phyloP scores from a whole-genome alignment of 2,888 invertebrate genomes.

The Agapetus fuscipes region DNA sequence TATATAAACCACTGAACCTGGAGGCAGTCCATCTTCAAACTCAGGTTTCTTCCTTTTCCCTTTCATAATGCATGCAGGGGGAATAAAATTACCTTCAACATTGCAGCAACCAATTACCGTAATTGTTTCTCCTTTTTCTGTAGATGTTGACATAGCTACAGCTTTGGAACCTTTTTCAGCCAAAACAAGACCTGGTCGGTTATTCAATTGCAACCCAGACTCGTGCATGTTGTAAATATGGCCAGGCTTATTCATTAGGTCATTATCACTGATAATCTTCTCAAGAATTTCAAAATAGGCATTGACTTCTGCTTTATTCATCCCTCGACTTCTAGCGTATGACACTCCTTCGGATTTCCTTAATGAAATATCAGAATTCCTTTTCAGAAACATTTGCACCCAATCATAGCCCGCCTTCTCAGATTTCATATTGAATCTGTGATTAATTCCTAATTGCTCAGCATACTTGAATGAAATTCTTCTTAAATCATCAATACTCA shows the following conservation, averaged over 20 bases:
- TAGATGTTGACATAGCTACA: conserved; percentile 25
- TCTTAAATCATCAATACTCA: no score
- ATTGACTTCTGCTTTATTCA: no score
- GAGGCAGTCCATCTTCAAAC: conserved; percentile 22
- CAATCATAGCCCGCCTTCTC: not conserved
- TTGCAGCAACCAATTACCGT: conserved; percentile 25
- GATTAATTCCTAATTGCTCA: no score
- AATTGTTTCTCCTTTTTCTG: conserved; percentile 26
- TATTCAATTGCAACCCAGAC: conserved; percentile 28
- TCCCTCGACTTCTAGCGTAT: no score
- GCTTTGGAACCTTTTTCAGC: conserved; percentile 26
- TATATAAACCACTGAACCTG: conserved; percentile 18
- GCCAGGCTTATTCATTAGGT: conserved; percentile 24
- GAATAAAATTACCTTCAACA: conserved; percentile 24
- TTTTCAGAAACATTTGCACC: not conserved
- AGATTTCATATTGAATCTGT: no score
- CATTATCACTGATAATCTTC: no score
- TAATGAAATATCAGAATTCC: conserved; percentile 1
- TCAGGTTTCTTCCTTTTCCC: conserved; percentile 23
- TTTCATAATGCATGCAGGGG: conserved; percentile 24
- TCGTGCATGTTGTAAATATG: conserved; percentile 30
- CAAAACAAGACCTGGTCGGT: conserved; percentile 28
- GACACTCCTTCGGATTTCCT: conserved; percentile 10
- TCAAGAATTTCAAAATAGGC: no score
- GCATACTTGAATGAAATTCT: no score